Base-by-base conservation (phyloP, 2,797 vertebrate genomes). In the Darevskia mixta region DNA sequence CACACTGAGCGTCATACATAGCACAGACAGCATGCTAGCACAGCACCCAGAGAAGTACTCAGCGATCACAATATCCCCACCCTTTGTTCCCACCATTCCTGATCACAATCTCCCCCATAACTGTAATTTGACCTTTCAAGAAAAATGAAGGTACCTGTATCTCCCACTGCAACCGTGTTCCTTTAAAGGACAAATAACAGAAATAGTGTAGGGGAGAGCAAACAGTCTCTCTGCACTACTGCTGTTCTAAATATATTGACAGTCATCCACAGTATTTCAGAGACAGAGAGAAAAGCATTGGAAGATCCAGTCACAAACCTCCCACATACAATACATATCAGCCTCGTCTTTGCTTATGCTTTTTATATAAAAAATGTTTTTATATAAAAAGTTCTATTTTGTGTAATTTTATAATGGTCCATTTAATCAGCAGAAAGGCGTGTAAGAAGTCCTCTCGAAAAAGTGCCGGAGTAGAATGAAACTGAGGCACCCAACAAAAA, bases 401-500 rank as follows among this genome's bases (percentile, higher is more conserved):
- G 13, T 55, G 13, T 55, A 15, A 55, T 55, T 55, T 55, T 55
- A 55, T 55, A 55, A 15, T 55, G 49, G 49, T 55, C 49, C 49
- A 55, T 55, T 55, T 55, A 55, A 64, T 64, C 61, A 64, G 61
- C 17, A 64, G 20, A 64, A 64, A 64, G 61, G 61, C 1, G 20
- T 18, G 18, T 64, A 64, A 64, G 61, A 64, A 23, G 18, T 64
- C 61, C 61, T 64, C 61, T 6, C 61, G 1, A 69, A 69, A 73
- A 13, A 41, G 38, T 61, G 13, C 38, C n/a, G 6, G 29, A 32
- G 66, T 4, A 83, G 83, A 43, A 91, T 58, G n/a, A 83, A 83
- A 32, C 73, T 58, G 73, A 38, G 86, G 79, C 67, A 41, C n/a
- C 35, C 25, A 55, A 11, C n/a, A n/a, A 2, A 92, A 89, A 38